Base-by-base conservation (phyloP, 2,797 vertebrate species). In the Crocodylus rhombifer region DNA sequence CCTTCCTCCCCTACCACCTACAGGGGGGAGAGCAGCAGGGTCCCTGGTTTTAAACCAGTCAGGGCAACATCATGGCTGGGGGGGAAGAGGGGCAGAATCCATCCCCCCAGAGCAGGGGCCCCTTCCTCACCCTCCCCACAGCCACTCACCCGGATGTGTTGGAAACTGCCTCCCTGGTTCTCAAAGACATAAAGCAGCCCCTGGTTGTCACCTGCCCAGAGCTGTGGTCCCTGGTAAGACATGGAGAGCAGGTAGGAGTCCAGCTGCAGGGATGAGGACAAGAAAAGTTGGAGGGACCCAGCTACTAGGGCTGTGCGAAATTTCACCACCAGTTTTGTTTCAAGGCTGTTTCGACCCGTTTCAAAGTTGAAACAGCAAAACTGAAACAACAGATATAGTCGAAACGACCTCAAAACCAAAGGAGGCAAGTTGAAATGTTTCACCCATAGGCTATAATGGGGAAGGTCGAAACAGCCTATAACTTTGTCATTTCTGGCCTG, bases 141-240 rank as follows among this genome's bases (percentile, higher is more conserved):
- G 42, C 42, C 2, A 33, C 80, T 21, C 91, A 98, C 98, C 97
- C 97, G 98, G 80, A 98, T 58, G 1, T 96, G 96, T 83, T 98
- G 98, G 91, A 99, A 98, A 82, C 87, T 80, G 42, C 98, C 98
- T 0, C 92, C 14, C 58, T 91, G 95, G 97, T 98, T 97, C 95
- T 98, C 97, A 14, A 99, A 99, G 89, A 98, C 97, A 57, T 98
- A 98, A 12, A 99, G 96, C 69, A 97, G 97, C 42, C 99, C 99
- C 3, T 96, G 97, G 96, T 98, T 99, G 97, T 99, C 99, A 7
- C 99, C 99, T 0, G 98, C 98, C 99, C 99, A 99, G 15, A 99
- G 96, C 94, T 99, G 98, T 21, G 85, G 94, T 17, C 97, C 98
- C n/a, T 96, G 97, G 97, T 99, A 98, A 73, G 98, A 98, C 98